Evolutionary conservation across 2,113 vertebrate genomes (phyloP).

Genomic region (Archocentrus centrarchus): DNA sequence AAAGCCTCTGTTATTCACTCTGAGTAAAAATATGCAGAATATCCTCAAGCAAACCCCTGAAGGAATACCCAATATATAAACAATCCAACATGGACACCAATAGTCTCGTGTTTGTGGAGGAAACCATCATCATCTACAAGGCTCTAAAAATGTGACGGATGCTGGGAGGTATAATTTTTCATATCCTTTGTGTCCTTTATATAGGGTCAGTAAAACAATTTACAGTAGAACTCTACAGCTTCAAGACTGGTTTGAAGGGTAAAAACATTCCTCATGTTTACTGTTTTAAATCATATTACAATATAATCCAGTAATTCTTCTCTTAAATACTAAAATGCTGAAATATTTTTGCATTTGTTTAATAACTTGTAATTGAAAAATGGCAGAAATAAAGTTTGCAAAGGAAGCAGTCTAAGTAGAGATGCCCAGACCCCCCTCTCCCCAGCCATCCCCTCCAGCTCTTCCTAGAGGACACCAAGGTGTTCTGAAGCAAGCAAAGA

Average conservation of each 20-base stretch:
- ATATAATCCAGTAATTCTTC: no score
- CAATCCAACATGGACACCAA: background rate
- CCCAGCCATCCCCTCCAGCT: no score
- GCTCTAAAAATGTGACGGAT: background rate
- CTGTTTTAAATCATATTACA: no score
- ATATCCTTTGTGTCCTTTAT: background rate
- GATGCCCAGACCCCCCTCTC: no score
- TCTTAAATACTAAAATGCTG: background rate
- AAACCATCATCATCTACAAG: background rate
- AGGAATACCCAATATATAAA: background rate
- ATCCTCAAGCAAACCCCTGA: background rate
- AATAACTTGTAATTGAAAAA: no score
- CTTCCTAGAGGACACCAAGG: no score
- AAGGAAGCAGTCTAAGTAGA: no score
- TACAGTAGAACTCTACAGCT: accelerated
- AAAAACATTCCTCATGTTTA: accelerated
- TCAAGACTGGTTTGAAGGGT: background rate
- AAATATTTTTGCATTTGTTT: background rate
- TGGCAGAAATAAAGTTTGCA: no score
- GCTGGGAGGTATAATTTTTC: background rate
- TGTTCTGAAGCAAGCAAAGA: no score
- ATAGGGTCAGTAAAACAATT: background rate
- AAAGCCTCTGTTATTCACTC: background rate
- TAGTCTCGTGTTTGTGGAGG: background rate
- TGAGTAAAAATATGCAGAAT: accelerated